These are phyloP conservation scores for Amphimedon queenslandica DNA, from an alignment of 37 sponge, comb jelly and placozoan species.

Conservation along the genomic window DNA sequence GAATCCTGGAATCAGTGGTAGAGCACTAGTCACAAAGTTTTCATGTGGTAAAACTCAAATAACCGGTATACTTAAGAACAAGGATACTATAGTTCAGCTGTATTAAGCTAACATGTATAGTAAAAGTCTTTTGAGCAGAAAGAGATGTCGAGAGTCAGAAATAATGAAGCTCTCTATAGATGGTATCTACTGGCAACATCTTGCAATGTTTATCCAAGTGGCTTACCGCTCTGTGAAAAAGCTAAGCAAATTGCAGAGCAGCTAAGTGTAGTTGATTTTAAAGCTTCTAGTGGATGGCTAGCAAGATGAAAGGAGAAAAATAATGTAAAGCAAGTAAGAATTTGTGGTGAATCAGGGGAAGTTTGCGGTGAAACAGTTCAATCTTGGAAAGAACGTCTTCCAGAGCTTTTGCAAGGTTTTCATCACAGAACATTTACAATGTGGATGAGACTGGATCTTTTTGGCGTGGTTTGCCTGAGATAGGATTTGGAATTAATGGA, in stretches of 20 bases:
- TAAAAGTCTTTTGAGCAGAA: slow-evolving; percentile 3
- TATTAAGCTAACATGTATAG: slow-evolving; percentile 27
- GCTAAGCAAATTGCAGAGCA: slow-evolving; percentile 47
- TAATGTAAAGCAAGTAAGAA: slow-evolving; percentile 47
- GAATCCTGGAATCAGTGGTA: slow-evolving; percentile 13
- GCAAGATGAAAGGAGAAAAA: slow-evolving; percentile 47
- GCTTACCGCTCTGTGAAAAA: slow-evolving; percentile 48
- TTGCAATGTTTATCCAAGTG: slow-evolving; percentile 39
- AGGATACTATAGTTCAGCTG: slow-evolving; percentile 22
- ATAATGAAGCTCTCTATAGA: slow-evolving; percentile 36
- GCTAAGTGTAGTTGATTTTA: slow-evolving; percentile 45
- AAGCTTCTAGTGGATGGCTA: slow-evolving; percentile 69
- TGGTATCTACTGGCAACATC: slow-evolving; percentile 46
- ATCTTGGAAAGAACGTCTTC: slow-evolving; percentile 48
- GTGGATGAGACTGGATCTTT: slow-evolving; percentile 42
- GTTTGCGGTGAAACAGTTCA: slow-evolving; percentile 34
- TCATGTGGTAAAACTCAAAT: slow-evolving; percentile 55
- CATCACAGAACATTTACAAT: slow-evolving; percentile 38
- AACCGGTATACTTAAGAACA: slow-evolving; percentile 27
- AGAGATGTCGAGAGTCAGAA: slow-evolving; percentile 13
- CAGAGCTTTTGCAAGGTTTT: slow-evolving; percentile 36
- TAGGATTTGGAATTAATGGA: slow-evolving; percentile 33
- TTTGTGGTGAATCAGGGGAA: slow-evolving; percentile 66
- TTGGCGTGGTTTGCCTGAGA: slow-evolving; percentile 56
- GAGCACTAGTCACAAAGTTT: slow-evolving; percentile 43